A percentile compares a stretch with the other conserved stretches of the same genome.
phyloP scores from a whole-genome alignment of 2,113 vertebrate species.

The Daphoenositta chrysoptera region DNA sequence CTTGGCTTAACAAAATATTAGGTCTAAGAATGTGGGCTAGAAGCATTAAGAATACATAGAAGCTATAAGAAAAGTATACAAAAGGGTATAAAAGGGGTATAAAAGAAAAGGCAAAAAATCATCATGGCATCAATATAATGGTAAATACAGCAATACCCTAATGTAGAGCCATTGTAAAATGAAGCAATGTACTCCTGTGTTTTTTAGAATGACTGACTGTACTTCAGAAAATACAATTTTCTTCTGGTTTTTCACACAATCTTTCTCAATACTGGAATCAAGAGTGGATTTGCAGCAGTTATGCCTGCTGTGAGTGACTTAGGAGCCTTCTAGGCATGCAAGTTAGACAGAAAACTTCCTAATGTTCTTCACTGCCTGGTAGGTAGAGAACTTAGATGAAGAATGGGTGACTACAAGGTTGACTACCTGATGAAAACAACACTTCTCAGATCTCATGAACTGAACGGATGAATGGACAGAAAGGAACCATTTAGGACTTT shows the following conservation, averaged over 20 bases:
- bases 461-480: background rate
- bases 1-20: no score
- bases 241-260: background rate
- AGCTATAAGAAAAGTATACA: no score
- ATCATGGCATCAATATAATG: no score
- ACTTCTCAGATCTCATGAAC: background rate
- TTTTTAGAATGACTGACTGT: background rate
- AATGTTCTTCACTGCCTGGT: background rate
- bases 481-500: background rate
- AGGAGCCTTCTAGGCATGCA: background rate
- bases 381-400: background rate
- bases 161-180: background rate
- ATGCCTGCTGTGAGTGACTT: background rate
- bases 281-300: background rate
- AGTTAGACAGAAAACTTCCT: background rate
- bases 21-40: no score
- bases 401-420: background rate
- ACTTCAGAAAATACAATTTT: background rate
- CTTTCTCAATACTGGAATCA: background rate
- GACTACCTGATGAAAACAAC: background rate
- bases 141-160: background rate
- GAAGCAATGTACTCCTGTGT: background rate
- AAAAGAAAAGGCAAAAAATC: no score
- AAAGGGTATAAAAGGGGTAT: no score
- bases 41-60: no score